Percentiles rank a stretch among this genome's conserved stretches.
These are phyloP conservation scores for Megalonaias nervosa DNA, from an alignment of 1,140 invertebrate genomes.

Conservation along the genomic window DNA sequence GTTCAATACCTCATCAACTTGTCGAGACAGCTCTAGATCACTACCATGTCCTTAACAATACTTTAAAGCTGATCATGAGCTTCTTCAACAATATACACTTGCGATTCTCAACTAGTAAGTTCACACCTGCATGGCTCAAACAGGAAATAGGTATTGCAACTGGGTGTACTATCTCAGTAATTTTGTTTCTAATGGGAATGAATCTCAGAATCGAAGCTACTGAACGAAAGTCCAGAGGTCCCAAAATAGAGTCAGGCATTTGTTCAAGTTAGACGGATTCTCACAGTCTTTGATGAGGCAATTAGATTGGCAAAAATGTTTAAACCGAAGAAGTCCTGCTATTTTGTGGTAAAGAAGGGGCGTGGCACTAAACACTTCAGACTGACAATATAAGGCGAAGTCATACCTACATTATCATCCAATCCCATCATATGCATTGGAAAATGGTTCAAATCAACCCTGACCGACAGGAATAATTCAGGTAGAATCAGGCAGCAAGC, in stretches of 20 bases:
- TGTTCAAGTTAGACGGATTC: constrained; percentile 15
- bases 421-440: constrained; percentile 16
- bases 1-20: too few relatives aligned
- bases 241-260: constrained; percentile 6
- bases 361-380: too few relatives aligned
- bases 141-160: constrained; percentile 27
- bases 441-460: too few relatives aligned
- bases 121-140: constrained; percentile 30
- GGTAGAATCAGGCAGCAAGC: constrained; percentile 3
- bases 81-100: constrained; percentile 19
- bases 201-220: constrained; percentile 11
- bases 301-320: constrained; percentile 17
- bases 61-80: background rate
- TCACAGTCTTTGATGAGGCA: constrained; percentile 10
- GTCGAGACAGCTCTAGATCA: constrained; percentile 14
- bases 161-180: constrained; percentile 23
- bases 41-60: constrained; percentile 19
- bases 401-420: background rate
- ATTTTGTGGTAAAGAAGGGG: too few relatives aligned
- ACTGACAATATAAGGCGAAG: constrained; percentile 12
- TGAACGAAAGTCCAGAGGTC: constrained; percentile 20
- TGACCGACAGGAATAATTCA: too few relatives aligned
- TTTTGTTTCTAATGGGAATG: too few relatives aligned
- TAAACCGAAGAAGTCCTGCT: constrained; percentile 27
- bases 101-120: constrained; percentile 23